Evolutionary conservation across 1,140 invertebrate genomes (phyloP).

Genomic region (Eumeta japonica): DNA sequence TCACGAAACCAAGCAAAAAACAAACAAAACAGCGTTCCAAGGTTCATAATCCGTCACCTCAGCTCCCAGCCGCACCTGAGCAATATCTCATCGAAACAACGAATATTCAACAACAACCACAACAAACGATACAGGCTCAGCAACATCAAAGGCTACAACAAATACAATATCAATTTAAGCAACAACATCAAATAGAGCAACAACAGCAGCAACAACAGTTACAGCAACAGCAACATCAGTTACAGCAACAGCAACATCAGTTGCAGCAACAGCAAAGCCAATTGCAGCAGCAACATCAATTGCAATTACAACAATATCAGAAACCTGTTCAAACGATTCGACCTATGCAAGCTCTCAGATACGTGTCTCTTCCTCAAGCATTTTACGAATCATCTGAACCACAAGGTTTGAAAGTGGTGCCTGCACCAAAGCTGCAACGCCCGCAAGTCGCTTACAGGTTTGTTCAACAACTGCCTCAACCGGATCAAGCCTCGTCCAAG

Average conservation of each 20-base stretch:
- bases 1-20: constrained; percentile 42
- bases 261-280: not conserved
- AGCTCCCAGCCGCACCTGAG: constrained; percentile 34
- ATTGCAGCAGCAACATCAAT: constrained; percentile 26
- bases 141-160: constrained; percentile 6
- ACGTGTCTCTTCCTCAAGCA: constrained; percentile 29
- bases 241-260: constrained; percentile 22
- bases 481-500: constrained; percentile 31
- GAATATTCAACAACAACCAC: constrained; percentile 34
- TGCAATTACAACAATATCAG: constrained; percentile 9
- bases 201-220: no score
- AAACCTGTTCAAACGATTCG: constrained; percentile 22
- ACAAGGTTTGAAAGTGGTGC: constrained; percentile 42
- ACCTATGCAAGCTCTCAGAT: constrained; percentile 34
- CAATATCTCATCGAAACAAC: constrained; percentile 50
- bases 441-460: constrained; percentile 30
- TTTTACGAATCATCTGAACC: constrained; percentile 39
- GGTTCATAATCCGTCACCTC: constrained; percentile 23
- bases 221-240: constrained; percentile 32
- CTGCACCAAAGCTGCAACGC: constrained; percentile 36
- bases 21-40: constrained; percentile 40
- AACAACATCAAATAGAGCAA: no score
- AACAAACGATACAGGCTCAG: constrained; percentile 18
- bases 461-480: constrained; percentile 23
- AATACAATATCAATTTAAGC: constrained; percentile 11